A percentile compares a stretch with the other conserved stretches of the same genome.
phyloP scores from a whole-genome alignment of 2,113 vertebrate species.

The Serilophus lunatus region DNA sequence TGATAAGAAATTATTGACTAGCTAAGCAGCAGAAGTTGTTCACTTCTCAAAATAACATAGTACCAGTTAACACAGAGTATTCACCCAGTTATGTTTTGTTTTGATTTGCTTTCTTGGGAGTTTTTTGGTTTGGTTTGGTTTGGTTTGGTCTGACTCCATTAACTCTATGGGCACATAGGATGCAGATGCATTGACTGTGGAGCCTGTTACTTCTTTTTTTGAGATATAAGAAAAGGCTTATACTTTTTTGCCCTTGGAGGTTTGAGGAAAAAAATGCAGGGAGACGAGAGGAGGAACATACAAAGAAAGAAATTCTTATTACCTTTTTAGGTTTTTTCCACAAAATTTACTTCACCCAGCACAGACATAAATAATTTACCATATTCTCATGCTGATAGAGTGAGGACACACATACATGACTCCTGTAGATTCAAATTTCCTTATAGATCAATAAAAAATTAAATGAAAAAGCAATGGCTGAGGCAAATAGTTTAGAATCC shows the following conservation, averaged over 20 bases:
- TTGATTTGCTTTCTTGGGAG: not conserved
- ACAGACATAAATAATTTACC: not conserved
- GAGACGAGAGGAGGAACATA: not conserved
- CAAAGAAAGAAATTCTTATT: not conserved
- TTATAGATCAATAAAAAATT: not conserved
- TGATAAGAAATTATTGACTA: not conserved
- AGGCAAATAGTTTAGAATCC: not conserved
- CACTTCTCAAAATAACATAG: not conserved
- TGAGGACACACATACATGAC: not conserved
- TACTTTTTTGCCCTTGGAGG: not conserved
- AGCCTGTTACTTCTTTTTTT: not conserved
- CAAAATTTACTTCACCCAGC: not conserved
- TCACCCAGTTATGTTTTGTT: not conserved
- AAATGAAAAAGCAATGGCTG: not conserved
- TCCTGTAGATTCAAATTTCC: not conserved
- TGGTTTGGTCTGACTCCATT: not conserved
- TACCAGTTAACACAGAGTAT: not conserved
- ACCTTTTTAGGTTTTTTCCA: not conserved
- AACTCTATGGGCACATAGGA: too few relatives aligned
- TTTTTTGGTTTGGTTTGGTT: not conserved
- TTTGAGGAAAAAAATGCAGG: not conserved
- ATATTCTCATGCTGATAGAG: not conserved
- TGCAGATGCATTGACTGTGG: not conserved
- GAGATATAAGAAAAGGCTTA: not conserved
- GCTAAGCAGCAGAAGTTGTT: not conserved